A percentile compares a stretch with the other conserved stretches of the same genome.
phyloP scores from a whole-genome alignment of 2,797 vertebrate genomes.

The Sylvilagus floridanus region DNA sequence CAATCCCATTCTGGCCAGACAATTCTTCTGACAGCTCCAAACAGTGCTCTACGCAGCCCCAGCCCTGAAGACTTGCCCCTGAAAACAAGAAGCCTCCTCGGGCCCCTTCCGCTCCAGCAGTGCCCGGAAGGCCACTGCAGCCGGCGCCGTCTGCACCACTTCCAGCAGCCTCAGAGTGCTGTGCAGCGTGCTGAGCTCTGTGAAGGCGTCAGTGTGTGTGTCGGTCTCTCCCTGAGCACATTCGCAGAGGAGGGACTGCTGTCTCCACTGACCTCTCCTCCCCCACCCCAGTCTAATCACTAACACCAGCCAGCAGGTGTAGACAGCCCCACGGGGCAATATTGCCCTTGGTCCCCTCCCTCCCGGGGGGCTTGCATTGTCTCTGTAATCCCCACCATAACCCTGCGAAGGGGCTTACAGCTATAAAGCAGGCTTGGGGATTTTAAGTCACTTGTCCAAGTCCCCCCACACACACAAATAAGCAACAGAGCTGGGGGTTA shows the following conservation, averaged over 20 bases:
- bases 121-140: background rate
- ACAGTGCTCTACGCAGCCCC: background rate
- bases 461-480: background rate
- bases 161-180: background rate
- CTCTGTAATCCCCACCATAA: background rate
- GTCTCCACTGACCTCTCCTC: background rate
- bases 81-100: background rate
- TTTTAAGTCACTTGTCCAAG: constrained; percentile 18
- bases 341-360: background rate
- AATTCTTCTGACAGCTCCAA: background rate
- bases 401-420: background rate
- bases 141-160: background rate
- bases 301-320: background rate
- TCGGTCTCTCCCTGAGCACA: background rate
- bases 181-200: background rate
- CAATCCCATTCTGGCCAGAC: background rate
- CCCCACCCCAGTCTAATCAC: background rate
- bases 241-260: background rate
- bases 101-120: background rate
- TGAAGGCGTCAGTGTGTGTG: background rate
- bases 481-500: constrained; percentile 11
- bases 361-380: background rate
- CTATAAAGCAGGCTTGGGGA: background rate
- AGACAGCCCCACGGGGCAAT: background rate
- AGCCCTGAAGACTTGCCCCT: background rate